Evolutionary conservation across 2,888 invertebrate species (phyloP), one percentile per base, ranked within the genome.

Genomic region (Pimpla rufipes): DNA sequence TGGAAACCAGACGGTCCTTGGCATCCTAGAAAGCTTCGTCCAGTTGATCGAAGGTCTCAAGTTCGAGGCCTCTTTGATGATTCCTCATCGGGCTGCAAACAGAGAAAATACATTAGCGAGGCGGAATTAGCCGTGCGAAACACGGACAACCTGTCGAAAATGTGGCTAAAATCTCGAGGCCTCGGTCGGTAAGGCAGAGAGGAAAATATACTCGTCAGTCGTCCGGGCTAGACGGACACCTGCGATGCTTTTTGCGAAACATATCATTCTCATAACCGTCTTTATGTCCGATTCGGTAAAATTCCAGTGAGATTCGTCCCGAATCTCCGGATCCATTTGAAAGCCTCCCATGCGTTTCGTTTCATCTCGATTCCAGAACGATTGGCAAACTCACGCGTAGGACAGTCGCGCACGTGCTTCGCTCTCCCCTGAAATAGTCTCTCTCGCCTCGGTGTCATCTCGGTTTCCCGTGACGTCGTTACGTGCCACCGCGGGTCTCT

Each of bases 381-480:
- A 23, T 66, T 23, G n/a, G 16, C 5, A 42, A 37, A 37, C 62
- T 23, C 42, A 29, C 59, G 42, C 11, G 13, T 11, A 18, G 5
- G 5, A 50, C 35, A 62, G 57, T 40, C 68, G 55, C 45, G 45
- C 70, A 70, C 59, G 40, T 62, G 70, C 37, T 50, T 10, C 18
- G 16, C 47, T 50, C 74, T 29, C 70, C 16, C 16, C 77, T 62
- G 59, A 78, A 78, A 78, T 78, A 78, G 77, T 62, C 55, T 74
- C 62, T 5, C 45, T 8, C 23, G 11, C 52, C 16, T 42, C 64
- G 66, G 23, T 76, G 75, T 75, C 75, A 76, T 76, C 66, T 76
- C 52, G 11, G 29, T 42, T 40, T 6, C 8, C 42, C 10, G 40
- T 62, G 77, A 78, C 77, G 77, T 78, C 77, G 70, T 37, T 62